Base-by-base conservation (phyloP, 2,113 vertebrate genomes). In the Gopherus evgoodei region DNA sequence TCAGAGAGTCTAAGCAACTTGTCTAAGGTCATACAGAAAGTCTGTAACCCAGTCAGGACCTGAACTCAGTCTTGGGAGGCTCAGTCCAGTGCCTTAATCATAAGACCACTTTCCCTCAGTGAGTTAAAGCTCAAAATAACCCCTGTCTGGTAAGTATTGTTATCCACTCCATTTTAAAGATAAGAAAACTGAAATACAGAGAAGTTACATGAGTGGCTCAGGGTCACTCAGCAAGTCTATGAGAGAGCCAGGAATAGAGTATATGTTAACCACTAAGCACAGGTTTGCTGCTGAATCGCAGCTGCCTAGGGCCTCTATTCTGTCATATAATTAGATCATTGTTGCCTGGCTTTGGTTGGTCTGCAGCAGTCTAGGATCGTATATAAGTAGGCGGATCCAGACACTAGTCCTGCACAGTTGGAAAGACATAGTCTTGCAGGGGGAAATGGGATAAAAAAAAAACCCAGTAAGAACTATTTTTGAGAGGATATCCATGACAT, bases 381-480 rank as follows among this genome's bases (percentile, higher is more conserved):
- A 57, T 86, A 29, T 84, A 87, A 89, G 35, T 35, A 91, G 88
- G 27, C 22, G 62, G 44, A 75, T 87, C 53, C 54, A 92, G 6
- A 56, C 24, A 94, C 80, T 44, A 86, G 16, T 90, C 96, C 91
- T 90, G 80, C 72, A 9, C 3, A 21, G 75, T 92, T 91, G n/a
- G 47, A 88, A 94, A 87, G 50, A 95, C 78, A 87, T 0, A 35
- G 57, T 75, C 83, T 90, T 86, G 57, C 90, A 95, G 88, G 17
- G 65, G 79, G 93, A 91, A 91, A 89, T 76, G 88, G 50, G 44
- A 94, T 86, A 93, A 96, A 91, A 88, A 49, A 92, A 92, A 87
- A 94, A 84, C 88, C 25, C 25, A 29, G 92, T 72, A 96, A 95
- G 92, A 97, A 96, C 92, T 92, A 94, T 91, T 96, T 95, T 69